A percentile compares a stretch with the other conserved stretches of the same genome.
Conservation (phyloP, 2,888 invertebrate species). For the Thalpophila matura region DNA sequence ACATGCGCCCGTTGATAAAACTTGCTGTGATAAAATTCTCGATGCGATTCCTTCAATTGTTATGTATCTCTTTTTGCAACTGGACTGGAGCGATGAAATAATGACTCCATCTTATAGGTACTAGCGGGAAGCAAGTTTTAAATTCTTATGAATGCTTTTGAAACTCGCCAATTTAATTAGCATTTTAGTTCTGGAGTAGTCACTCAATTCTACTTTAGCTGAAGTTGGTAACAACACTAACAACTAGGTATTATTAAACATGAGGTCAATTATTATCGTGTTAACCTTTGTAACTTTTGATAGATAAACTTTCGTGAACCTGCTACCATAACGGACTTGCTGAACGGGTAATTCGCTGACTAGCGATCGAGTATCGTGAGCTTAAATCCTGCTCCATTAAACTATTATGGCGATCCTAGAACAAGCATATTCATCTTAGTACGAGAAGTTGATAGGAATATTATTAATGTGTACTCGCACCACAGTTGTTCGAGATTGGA, state of each 20-base stretch:
- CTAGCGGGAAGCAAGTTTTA: constrained; percentile 6
- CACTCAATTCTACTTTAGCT: neutral
- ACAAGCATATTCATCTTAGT: constrained; percentile 31
- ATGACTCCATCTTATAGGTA: constrained; percentile 15
- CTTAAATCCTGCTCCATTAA: constrained; percentile 27
- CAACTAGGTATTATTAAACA: constrained; percentile 21
- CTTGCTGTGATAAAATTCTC: constrained; percentile 37
- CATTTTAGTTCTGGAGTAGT: constrained; percentile 8
- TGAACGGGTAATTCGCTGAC: constrained; percentile 22
- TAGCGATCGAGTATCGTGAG: constrained; percentile 33
- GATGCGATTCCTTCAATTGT: constrained; percentile 42
- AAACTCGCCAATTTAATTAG: constrained; percentile 31
- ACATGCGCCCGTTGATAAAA: constrained; percentile 51
- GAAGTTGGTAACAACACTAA: too few species aligned
- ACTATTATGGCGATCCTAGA: constrained; percentile 24
- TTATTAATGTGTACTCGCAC: constrained; percentile 34
- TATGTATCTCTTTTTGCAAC: constrained; percentile 16
- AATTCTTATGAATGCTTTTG: neutral
- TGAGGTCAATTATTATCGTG: constrained; percentile 38
- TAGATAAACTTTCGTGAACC: constrained; percentile 48
- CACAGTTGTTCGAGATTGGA: constrained; percentile 43
- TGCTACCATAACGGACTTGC: constrained; percentile 32
- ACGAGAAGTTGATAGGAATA: constrained; percentile 42
- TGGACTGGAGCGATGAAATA: constrained; percentile 13
- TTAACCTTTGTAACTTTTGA: constrained; percentile 34